These are phyloP conservation scores for Chirona hameri DNA, from an alignment of 2,888 invertebrate genomes.

Conservation along the genomic window DNA sequence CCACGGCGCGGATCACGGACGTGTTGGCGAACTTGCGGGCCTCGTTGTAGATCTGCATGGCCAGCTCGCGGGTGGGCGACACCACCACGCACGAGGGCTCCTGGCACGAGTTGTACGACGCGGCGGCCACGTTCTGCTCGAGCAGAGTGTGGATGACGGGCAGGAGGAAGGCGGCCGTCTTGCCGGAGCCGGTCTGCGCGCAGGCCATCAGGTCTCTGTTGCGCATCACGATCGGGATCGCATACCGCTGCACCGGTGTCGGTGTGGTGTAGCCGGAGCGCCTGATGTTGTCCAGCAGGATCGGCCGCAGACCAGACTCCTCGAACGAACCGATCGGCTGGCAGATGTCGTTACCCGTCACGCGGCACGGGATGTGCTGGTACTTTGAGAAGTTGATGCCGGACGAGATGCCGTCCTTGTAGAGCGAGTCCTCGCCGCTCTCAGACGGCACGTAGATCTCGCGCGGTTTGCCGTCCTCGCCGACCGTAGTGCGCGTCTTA, in stretches of 20 bases:
- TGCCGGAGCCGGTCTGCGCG: slow-evolving; percentile 97
- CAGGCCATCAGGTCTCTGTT: slow-evolving; percentile 93
- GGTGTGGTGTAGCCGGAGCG: slow-evolving; percentile 78
- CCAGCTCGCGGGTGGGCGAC: slow-evolving; percentile 87
- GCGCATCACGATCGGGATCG: slow-evolving; percentile 74
- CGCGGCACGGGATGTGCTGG: slow-evolving; percentile 32
- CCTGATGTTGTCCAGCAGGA: slow-evolving; percentile 70
- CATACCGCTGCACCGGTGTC: slow-evolving; percentile 91
- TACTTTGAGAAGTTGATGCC: slow-evolving; percentile 36
- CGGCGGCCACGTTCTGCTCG: slow-evolving; percentile 32
- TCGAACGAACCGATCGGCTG: slow-evolving; percentile 62
- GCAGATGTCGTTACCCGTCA: slow-evolving; percentile 35
- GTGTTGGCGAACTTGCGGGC: slow-evolving; percentile 74
- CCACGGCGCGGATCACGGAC: slow-evolving; percentile 67
- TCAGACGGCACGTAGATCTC: slow-evolving; percentile 36
- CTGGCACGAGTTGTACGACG: slow-evolving; percentile 32
- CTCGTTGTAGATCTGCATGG: slow-evolving; percentile 81
- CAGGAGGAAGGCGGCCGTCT: slow-evolving; percentile 90
- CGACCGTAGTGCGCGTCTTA: slow-evolving; percentile 24
- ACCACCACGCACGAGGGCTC: slow-evolving; percentile 81
- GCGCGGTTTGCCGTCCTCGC: slow-evolving; percentile 29
- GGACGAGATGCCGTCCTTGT: slow-evolving; percentile 33
- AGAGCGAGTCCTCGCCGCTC: slow-evolving; percentile 33
- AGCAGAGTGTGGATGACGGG: slow-evolving; percentile 70
- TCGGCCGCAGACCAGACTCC: slow-evolving; percentile 62